Base-by-base conservation (phyloP, 2,113 vertebrate species). In the Dipodomys ordii region DNA sequence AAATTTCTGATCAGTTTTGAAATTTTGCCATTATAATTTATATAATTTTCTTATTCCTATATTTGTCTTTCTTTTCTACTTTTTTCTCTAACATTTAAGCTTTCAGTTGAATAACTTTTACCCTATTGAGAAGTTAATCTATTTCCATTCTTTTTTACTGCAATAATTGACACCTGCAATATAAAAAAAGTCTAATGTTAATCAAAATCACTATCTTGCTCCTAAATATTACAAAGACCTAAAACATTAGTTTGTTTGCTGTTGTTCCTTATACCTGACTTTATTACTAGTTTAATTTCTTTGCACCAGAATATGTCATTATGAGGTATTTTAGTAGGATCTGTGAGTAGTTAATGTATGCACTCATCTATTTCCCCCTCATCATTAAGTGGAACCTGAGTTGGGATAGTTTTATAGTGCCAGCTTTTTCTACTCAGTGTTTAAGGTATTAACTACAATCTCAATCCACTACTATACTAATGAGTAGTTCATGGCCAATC, bases 171-270 rank as follows among this genome's bases (percentile, higher is more conserved):
- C 30, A 68, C 73, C 16, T 30, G n/a, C 16, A 68, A 46, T 74
- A 49, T 79, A 79, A 68, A 20, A 20, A 53, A 84, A n/a, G 64
- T 84, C 20, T 67, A 18, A 35, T 68, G 32, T 57, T 60, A 87
- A 25, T 79, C 6, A 49, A 64, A 91, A 87, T 60, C 7, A 53
- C 28, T 88, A 46, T 23, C 64, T 76, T 90, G 22, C 46, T 88
- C 10, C 71, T 83, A 62, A 92, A 78, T 78, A 65, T 67, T 68
- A 16, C 30, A 83, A 89, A 87, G 71, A 39, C 27, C 76, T 93
- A 27, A 83, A 7, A 53, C 76, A 49, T 67, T 53, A 39, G 60
- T 82, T 71, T 77, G 28, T 19, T 67, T 19, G 49, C 13, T 7
- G 30, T 28, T 74, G 16, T 71, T 76, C 46, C 28, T 62, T 57